Evolutionary conservation across 30 jellyfish, hydroid and myxozoan genomes (phyloP).

Genomic region (Pelagia noctiluca): DNA sequence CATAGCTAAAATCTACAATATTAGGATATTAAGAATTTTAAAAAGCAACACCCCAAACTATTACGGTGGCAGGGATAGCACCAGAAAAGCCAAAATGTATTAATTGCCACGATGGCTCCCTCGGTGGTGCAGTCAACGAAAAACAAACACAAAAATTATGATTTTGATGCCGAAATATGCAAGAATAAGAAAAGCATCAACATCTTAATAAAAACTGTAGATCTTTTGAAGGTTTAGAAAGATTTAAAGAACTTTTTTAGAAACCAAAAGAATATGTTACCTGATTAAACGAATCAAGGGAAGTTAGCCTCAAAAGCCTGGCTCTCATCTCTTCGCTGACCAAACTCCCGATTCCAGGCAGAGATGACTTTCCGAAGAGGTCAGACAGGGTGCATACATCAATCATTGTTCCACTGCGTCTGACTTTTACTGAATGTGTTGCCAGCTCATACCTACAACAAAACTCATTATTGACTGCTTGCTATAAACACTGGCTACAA

Average conservation of each 20-base stretch:
- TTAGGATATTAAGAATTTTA: too few relatives aligned
- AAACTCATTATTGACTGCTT: neutral
- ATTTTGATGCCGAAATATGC: too few relatives aligned
- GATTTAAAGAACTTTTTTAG: neutral
- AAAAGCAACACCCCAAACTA: too few relatives aligned
- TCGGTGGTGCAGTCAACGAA: too few relatives aligned
- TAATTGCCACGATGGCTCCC: too few relatives aligned
- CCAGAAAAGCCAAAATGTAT: too few relatives aligned
- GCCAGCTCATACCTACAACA: slow-evolving; percentile 62
- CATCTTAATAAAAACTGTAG: too few relatives aligned
- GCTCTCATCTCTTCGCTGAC: slow-evolving; percentile 54
- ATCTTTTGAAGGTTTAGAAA: too few relatives aligned
- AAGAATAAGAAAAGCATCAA: too few relatives aligned
- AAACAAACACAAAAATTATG: too few relatives aligned
- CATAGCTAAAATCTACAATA: too few relatives aligned
- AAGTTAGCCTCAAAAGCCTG: slow-evolving; percentile 60
- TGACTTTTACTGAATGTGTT: slow-evolving; percentile 73
- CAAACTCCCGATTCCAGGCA: slow-evolving; percentile 48
- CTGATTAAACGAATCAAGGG: slow-evolving; percentile 74
- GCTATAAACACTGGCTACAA: neutral
- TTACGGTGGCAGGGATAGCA: too few relatives aligned
- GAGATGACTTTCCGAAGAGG: slow-evolving; percentile 51
- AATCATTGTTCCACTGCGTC: slow-evolving; percentile 84
- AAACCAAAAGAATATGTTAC: slow-evolving; percentile 3
- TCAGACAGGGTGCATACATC: slow-evolving; percentile 59